Percentiles rank a stretch among this genome's conserved stretches.
Conservation (phyloP, 1,140 invertebrate species). For the Drosophila sturtevanti region DNA sequence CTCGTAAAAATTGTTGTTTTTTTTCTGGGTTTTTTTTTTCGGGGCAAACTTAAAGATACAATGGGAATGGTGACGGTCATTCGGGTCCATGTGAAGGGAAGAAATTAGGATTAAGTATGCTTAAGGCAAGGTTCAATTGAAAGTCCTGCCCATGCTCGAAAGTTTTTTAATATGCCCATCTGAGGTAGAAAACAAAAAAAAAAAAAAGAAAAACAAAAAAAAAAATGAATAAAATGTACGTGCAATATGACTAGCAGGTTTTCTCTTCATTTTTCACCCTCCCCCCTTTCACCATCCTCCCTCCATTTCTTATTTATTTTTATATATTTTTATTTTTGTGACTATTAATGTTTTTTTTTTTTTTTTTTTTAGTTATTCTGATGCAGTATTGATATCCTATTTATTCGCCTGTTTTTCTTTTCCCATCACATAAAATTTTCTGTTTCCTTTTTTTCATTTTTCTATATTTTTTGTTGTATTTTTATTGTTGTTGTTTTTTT, state of each 20-base stretch:
- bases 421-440: neutral
- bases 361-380: neutral
- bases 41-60: slow-evolving; percentile 46
- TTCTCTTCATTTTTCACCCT: neutral
- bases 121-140: slow-evolving; percentile 17
- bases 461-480: neutral
- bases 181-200: neutral
- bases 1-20: slow-evolving; percentile 52
- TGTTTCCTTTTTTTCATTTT: neutral
- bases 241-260: neutral
- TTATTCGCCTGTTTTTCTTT: neutral
- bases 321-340: neutral
- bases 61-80: slow-evolving; percentile 5
- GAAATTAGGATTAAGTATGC: slow-evolving; percentile 43
- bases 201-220: too few species aligned
- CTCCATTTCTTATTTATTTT: slow-evolving; percentile 14
- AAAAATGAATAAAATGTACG: neutral
- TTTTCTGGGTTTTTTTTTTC: neutral
- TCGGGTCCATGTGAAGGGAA: slow-evolving; percentile 1
- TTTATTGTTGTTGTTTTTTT: slow-evolving; percentile 19
- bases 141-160: slow-evolving; percentile 13
- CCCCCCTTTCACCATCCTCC: too few species aligned
- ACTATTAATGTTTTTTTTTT: neutral
- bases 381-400: neutral
- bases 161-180: slow-evolving; percentile 21